Percentiles rank a stretch among this genome's conserved stretches.
Conservation (phyloP, 1,140 invertebrate species). For the Vollenhovia emeryi region DNA sequence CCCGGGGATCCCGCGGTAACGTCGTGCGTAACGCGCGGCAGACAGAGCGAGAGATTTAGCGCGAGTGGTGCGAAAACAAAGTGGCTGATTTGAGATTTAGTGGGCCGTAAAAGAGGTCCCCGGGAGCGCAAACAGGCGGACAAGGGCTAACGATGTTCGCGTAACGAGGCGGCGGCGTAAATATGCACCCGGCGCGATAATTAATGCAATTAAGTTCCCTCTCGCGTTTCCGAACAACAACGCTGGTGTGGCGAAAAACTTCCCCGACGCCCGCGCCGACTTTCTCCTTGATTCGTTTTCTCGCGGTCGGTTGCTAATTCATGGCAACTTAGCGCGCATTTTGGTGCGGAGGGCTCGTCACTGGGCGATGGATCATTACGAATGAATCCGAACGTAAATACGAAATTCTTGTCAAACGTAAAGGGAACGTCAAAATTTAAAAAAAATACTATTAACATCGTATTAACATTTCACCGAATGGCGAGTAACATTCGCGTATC, state of each 20-base stretch:
- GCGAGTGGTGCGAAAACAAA: constrained; percentile 60
- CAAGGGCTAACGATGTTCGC: constrained; percentile 60
- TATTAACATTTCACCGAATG: neutral
- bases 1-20: neutral
- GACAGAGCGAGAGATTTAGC: constrained; percentile 57
- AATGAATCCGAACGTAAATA: constrained; percentile 6
- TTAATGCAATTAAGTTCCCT: constrained; percentile 70
- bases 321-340: constrained; percentile 15
- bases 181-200: constrained; percentile 56
- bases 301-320: constrained; percentile 47
- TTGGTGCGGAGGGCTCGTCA: neutral
- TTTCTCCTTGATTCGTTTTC: constrained; percentile 30
- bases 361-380: neutral
- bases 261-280: neutral
- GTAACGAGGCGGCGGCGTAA: constrained; percentile 61
- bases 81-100: constrained; percentile 71
- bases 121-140: constrained; percentile 60
- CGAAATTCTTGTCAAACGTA: neutral
- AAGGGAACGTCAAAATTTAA: neutral
- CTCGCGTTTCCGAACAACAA: constrained; percentile 35
- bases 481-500: neutral
- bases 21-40: constrained; percentile 18
- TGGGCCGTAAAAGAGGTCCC: constrained; percentile 61
- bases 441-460: neutral
- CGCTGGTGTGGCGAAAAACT: constrained; percentile 51